Conservation (phyloP, 2,888 invertebrate genomes). For the Macrophya annulata region DNA sequence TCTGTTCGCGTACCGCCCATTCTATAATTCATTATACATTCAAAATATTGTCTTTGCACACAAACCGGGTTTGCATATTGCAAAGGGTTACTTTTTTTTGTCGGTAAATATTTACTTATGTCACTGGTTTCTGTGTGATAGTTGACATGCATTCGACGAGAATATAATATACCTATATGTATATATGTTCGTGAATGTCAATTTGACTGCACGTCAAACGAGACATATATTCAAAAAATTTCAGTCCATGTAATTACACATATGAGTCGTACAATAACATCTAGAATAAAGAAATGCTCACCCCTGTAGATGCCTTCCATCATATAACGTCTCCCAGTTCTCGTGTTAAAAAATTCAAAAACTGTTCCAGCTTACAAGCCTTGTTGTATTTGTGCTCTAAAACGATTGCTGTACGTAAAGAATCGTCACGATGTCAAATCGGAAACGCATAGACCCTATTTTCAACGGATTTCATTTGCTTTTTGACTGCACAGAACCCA, state of each 20-base stretch:
- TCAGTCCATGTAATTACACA: background rate
- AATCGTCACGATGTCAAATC: conserved; percentile 44
- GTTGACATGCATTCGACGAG: conserved; percentile 4
- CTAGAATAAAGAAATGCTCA: background rate
- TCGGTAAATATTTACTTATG: conserved; percentile 51
- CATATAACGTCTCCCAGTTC: background rate
- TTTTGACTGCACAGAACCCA: conserved; percentile 16
- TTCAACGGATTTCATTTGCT: conserved; percentile 52
- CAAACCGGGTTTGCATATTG: conserved; percentile 53
- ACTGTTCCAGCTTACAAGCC: background rate
- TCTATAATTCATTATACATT: conserved; percentile 71
- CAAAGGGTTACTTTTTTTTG: conserved; percentile 57
- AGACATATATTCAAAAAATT: background rate
- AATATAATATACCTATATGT: background rate
- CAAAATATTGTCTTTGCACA: conserved; percentile 73
- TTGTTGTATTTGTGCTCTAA: background rate
- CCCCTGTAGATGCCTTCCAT: background rate
- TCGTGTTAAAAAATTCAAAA: background rate
- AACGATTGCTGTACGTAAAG: conserved; percentile 13
- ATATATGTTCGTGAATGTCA: background rate
- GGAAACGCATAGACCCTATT: conserved; percentile 27
- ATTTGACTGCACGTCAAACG: background rate
- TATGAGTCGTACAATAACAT: background rate
- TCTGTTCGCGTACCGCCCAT: background rate
- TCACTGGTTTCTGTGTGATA: conserved; percentile 13